phyloP scores from a whole-genome alignment of 2,797 vertebrate species.

The Acanthis flammea region DNA sequence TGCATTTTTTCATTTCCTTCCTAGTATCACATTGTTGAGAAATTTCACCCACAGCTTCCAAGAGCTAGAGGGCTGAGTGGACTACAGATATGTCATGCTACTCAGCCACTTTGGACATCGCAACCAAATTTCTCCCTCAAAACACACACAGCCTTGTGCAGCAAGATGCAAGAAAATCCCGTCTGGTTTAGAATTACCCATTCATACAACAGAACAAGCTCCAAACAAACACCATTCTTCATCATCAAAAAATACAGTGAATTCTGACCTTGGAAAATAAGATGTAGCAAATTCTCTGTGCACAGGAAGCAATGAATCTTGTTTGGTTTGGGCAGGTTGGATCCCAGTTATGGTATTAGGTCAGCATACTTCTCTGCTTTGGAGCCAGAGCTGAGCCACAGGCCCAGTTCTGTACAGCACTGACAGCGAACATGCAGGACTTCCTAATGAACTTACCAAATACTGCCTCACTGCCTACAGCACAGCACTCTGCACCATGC shows the following conservation, averaged over 20 bases:
- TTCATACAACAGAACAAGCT: neutral
- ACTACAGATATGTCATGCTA: neutral
- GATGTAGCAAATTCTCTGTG: neutral
- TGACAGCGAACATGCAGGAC: neutral
- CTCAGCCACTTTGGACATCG: neutral
- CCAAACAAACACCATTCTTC: neutral
- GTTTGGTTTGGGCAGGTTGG: neutral
- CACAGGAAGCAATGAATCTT: neutral
- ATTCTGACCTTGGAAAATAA: neutral
- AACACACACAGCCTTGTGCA: neutral
- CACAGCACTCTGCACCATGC: neutral
- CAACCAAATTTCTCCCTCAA: neutral
- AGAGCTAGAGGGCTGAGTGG: neutral
- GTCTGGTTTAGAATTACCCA: neutral
- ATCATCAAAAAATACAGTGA: neutral
- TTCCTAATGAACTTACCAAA: neutral
- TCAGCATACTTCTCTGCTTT: neutral
- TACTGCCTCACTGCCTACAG: accelerated
- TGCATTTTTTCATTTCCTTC: neutral
- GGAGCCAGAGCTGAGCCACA: neutral
- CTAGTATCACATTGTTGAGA: neutral
- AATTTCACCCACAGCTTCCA: neutral
- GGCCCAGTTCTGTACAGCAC: neutral
- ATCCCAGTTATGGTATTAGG: neutral
- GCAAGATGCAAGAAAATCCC: neutral